Evolutionary conservation across 2,113 vertebrate genomes (phyloP), one percentile per base, ranked within the genome.

Genomic region (Pica pica): DNA sequence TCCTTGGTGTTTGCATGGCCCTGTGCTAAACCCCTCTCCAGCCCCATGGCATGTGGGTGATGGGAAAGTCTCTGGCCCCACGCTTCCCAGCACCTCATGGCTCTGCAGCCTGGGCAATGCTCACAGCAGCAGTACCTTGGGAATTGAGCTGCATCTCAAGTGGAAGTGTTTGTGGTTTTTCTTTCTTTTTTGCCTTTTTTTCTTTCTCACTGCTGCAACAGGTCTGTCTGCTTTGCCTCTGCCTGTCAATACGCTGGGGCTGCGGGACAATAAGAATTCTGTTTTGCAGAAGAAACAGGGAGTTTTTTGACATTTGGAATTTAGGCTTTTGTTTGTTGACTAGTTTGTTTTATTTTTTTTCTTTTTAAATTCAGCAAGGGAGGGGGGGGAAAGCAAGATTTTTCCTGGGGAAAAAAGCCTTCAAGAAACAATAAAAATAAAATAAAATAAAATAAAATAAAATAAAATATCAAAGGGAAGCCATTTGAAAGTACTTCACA

Each of bases 141-240:
- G 68, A 92, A 64, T 2, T 33, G 68, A 76, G 71, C 33, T 81
- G n/a, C 41, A 70, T 83, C 68, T 56, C 16, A 1, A 8, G 7
- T 59, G 50, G 67, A 67, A n/a, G 27, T 24, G 30, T 39, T 59
- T 61, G 83, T n/a, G 6, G 6, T 73, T 76, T 64, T 37, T 46
- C 28, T 46, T 69, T 76, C 42, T 86, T 28, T 9, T 35, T 85
- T 56, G 30, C 8, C 47, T 60, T 24, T 18, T 42, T 22, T 46
- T 9, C 18, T 75, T 41, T 41, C 4, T 7, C 56, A 44, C 35
- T 93, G 79, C 82, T 20, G n/a, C 75, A 85, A 94, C 71, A 93
- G 67, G 79, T 90, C 88, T 83, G 55, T 83, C 95, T 96, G 96
- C 39, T 95, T 93, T 85, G 59, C 82, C n/a, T 96, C 95, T 77